Conservation (phyloP, 2,113 vertebrate genomes). For the Rhinoptilus africanus region DNA sequence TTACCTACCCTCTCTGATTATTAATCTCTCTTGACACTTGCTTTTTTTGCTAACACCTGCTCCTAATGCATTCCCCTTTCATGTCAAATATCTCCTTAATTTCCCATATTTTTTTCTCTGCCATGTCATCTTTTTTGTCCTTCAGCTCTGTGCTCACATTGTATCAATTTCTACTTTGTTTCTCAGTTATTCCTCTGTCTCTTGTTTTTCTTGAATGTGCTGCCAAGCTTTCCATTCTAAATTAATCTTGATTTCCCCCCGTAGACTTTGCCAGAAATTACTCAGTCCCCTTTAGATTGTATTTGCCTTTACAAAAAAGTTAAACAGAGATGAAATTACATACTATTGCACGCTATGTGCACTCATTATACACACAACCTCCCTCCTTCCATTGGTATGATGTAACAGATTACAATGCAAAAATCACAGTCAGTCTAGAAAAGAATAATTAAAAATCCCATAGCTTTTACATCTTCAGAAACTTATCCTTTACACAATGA, state of each 20-base stretch:
- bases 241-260: background rate
- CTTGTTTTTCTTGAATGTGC: background rate
- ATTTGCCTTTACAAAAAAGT: background rate
- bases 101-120: background rate
- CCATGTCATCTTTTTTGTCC: background rate
- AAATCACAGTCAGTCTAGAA: background rate
- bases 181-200: background rate
- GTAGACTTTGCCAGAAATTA: constrained; percentile 20
- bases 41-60: background rate
- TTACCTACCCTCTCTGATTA: background rate
- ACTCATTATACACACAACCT: background rate
- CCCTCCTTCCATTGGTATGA: background rate
- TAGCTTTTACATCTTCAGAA: background rate
- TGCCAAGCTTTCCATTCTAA: constrained; percentile 26
- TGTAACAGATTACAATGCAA: background rate
- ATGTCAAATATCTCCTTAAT: background rate
- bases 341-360: background rate
- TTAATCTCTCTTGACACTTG: background rate
- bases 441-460: background rate
- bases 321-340: background rate
- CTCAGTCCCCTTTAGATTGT: background rate
- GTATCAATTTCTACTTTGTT: background rate
- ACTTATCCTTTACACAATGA: background rate
- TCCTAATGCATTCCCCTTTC: background rate
- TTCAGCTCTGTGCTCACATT: background rate